Evolutionary conservation across 2,888 invertebrate species (phyloP), one percentile per base, ranked within the genome.

Genomic region (Rotaria magnacalcarata): DNA sequence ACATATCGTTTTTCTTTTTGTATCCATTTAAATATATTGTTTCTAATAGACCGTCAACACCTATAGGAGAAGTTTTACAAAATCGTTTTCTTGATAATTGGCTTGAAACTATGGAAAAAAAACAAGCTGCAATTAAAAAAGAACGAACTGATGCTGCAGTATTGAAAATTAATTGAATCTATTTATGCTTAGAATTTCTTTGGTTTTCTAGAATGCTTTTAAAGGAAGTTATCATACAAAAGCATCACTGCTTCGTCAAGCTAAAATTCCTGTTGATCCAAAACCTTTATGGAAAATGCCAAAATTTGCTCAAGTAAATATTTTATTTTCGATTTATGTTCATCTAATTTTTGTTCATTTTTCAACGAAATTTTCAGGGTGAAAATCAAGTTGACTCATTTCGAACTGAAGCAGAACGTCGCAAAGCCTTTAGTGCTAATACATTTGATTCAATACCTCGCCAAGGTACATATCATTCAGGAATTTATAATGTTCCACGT

Each of bases 211-310:
- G 84, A 86, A 86, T 85, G 86, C 86, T 16, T 85, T 86, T 5
- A 80, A 56, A 27, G 86, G 86, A 34, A 85, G 85, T 24, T 86
- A 86, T 52, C 86, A 86, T 60, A 86, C 86, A 43, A 86, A 86
- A 85, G 58, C 86, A 75, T 85, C 85, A 27, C 85, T 85, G 56
- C 50, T 86, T n/a, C 85, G 85, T 58, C 85, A 86, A 50, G 86
- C 86, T 27, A 86, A 86, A 85, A 86, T 86, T 27, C 86, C 86
- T 11, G 86, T 86, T 50, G 86, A 86, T 58, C 85, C 85, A 21
- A 86, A 86, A 41, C 86, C 85, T 7, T 56, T 86, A 34, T 86
- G 86, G 86, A 85, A 86, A 80, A 75, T 86, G 85, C 58, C 85
- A 14, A 74, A 85, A 52, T 86, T 85, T 84, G 85, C 85, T 43